Conservation (phyloP, 1,140 invertebrate species). For the Drosophila lacertosa region DNA sequence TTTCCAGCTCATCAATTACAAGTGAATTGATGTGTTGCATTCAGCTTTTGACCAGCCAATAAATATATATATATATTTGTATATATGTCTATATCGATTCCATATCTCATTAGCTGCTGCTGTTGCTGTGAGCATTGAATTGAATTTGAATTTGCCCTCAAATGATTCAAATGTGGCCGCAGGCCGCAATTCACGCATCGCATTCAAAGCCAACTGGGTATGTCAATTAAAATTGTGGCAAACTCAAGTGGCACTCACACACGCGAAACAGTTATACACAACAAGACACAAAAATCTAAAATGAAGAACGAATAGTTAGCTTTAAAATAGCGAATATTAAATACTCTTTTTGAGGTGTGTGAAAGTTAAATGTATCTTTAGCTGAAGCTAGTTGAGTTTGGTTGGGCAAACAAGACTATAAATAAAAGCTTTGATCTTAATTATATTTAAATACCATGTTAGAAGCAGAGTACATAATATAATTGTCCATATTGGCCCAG, state of each 20-base stretch:
- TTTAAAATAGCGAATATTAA: no score
- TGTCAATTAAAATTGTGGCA: conserved; percentile 80
- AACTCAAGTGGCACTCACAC: conserved; percentile 71
- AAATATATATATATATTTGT: conserved; percentile 1
- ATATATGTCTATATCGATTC: conserved; percentile 7
- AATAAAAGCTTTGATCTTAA: no score
- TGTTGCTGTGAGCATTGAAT: conserved; percentile 31
- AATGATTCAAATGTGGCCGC: conserved; percentile 15
- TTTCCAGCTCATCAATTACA: conserved; percentile 20
- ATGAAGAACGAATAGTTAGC: no score
- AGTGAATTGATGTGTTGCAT: not conserved
- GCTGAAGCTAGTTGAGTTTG: no score
- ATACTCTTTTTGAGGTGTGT: no score
- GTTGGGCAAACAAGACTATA: no score
- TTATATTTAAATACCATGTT: no score
- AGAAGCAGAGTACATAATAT: no score
- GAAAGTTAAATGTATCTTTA: no score
- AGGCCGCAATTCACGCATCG: conserved; percentile 29
- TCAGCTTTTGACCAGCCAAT: conserved; percentile 2
- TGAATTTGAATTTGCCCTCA: conserved; percentile 48
- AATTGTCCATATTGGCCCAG: no score
- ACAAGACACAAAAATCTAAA: conserved; percentile 26
- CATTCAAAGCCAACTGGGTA: conserved; percentile 50
- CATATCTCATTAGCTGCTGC: conserved; percentile 53
- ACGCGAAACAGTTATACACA: conserved; percentile 33